phyloP scores from a whole-genome alignment of 1,140 invertebrate genomes.

The Eurytemora carolleeae region DNA sequence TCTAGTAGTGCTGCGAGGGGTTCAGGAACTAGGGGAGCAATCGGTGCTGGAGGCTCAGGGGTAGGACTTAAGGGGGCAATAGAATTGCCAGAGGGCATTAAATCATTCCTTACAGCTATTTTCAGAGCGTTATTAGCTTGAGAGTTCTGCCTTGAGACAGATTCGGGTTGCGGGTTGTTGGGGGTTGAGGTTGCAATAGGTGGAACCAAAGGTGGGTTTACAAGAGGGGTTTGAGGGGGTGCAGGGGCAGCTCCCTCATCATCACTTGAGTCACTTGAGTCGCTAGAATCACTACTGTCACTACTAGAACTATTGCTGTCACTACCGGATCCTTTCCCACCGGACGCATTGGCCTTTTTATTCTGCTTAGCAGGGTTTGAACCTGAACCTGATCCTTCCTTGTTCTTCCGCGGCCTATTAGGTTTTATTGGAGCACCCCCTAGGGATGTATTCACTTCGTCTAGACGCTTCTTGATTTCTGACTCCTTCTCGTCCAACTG shows the following conservation, averaged over 20 bases:
- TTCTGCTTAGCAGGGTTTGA: too few relatives aligned
- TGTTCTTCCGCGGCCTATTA: background rate
- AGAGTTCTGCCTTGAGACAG: too few relatives aligned
- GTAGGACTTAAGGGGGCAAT: too few relatives aligned
- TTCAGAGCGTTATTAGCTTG: too few relatives aligned
- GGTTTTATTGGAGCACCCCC: background rate
- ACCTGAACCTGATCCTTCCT: too few relatives aligned
- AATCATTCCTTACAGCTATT: background rate
- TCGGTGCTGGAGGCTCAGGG: too few relatives aligned
- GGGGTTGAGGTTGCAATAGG: too few relatives aligned
- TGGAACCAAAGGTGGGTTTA: too few relatives aligned
- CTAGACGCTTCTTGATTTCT: constrained; percentile 8
- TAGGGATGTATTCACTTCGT: constrained; percentile 5
- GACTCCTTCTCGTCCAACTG: background rate
- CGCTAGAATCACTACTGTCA: background rate
- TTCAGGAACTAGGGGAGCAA: background rate
- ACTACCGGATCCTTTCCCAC: too few relatives aligned
- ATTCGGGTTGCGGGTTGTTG: too few relatives aligned
- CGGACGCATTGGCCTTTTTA: too few relatives aligned
- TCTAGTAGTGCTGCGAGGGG: background rate
- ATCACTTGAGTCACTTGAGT: background rate
- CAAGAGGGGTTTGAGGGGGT: background rate
- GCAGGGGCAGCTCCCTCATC: background rate
- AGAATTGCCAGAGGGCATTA: background rate
- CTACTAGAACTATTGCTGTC: background rate